Evolutionary conservation across 2,888 invertebrate species (phyloP).

Genomic region (Spisula subtruncata): DNA sequence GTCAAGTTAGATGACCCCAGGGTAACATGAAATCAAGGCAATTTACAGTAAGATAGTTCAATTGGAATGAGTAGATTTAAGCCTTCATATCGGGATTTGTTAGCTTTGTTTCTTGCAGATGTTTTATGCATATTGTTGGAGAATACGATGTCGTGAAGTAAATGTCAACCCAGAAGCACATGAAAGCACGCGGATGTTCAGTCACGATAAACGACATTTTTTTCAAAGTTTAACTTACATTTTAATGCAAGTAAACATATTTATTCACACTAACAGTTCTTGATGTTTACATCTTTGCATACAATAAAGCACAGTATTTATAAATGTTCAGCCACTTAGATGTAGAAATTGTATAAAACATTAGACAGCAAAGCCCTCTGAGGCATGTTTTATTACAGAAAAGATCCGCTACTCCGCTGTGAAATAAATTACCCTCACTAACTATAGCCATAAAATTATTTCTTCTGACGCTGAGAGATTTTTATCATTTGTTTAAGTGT

Average conservation of each 20-base stretch:
- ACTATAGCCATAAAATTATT: constrained; percentile 15
- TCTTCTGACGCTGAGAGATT: neutral
- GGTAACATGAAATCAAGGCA: too few species aligned
- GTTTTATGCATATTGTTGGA: too few species aligned
- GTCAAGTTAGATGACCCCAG: too few species aligned
- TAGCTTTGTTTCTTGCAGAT: too few species aligned
- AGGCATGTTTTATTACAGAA: constrained; percentile 9
- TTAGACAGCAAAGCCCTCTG: neutral
- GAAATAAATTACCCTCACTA: constrained; percentile 11
- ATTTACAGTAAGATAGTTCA: too few species aligned
- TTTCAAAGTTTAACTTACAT: neutral
- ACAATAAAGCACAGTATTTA: neutral
- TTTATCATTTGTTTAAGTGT: constrained; percentile 5
- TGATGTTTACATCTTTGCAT: neutral
- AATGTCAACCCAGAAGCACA: too few species aligned
- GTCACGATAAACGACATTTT: neutral
- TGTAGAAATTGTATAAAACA: neutral
- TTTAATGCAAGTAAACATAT: neutral
- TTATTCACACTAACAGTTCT: neutral
- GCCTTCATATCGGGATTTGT: too few species aligned
- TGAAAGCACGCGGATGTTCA: too few species aligned
- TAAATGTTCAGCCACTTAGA: constrained; percentile 11
- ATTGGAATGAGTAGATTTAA: too few species aligned
- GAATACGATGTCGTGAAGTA: too few species aligned
- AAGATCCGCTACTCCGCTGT: neutral